Evolutionary conservation across 2,888 invertebrate genomes (phyloP).

Genomic region (Danaus chrysippus): DNA sequence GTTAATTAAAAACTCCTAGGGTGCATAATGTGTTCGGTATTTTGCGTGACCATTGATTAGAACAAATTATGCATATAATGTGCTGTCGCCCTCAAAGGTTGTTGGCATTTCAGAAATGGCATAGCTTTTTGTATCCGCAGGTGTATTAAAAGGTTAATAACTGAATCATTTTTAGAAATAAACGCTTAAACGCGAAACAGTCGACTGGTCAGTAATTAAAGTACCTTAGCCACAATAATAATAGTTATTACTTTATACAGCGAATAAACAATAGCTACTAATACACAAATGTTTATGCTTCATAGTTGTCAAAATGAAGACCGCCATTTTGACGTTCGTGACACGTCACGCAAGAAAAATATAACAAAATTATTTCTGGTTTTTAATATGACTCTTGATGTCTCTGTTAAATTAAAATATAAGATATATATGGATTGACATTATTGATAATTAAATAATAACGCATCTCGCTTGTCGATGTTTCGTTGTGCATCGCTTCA

Average conservation of each 20-base stretch:
- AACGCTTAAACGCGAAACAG: background rate
- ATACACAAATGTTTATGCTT: no score
- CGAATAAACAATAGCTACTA: no score
- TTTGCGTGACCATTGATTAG: constrained; percentile 34
- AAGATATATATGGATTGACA: background rate
- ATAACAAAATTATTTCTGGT: no score
- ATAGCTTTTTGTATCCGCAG: constrained; percentile 24
- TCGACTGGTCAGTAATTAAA: background rate
- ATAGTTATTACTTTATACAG: no score
- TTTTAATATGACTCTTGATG: no score
- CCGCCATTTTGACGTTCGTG: no score
- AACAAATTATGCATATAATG: constrained; percentile 25
- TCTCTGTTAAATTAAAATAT: no score
- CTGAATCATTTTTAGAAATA: constrained; percentile 7
- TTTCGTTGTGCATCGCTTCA: constrained; percentile 14
- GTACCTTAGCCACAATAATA: no score
- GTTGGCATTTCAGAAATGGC: constrained; percentile 35
- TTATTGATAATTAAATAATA: constrained; percentile 15
- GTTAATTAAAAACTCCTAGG: constrained; percentile 32
- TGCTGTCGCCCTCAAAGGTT: constrained; percentile 28
- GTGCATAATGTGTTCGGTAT: constrained; percentile 38
- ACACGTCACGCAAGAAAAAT: no score
- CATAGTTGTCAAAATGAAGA: no score
- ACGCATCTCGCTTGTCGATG: constrained; percentile 10
- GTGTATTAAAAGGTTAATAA: constrained; percentile 14